Evolutionary conservation across 2,888 invertebrate genomes (phyloP).

Genomic region (Cheilosia vulpina): DNA sequence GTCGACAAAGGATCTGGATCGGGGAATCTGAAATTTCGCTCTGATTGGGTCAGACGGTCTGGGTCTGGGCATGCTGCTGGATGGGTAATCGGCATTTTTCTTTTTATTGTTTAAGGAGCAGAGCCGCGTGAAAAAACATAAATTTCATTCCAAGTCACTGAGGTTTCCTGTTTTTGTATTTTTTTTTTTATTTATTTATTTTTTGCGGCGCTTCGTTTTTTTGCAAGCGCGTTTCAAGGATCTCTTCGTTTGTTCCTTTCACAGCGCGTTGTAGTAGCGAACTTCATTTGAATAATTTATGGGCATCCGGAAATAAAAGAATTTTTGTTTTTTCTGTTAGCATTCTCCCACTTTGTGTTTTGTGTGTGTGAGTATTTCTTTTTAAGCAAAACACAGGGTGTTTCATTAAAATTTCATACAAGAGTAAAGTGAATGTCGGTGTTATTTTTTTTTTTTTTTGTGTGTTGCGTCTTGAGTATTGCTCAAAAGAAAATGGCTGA

Average conservation of each 20-base stretch:
- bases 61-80: conserved; percentile 34
- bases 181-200: not conserved
- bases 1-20: conserved; percentile 56
- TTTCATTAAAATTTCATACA: conserved; percentile 73
- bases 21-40: conserved; percentile 52
- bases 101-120: conserved; percentile 14
- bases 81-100: conserved; percentile 64
- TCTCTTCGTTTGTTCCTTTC: conserved; percentile 19
- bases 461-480: conserved; percentile 19
- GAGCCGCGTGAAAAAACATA: conserved; percentile 64
- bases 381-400: conserved; percentile 61
- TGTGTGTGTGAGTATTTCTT: conserved; percentile 10
- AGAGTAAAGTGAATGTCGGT: conserved; percentile 63
- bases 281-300: conserved; percentile 75
- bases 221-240: conserved; percentile 16
- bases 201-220: conserved; percentile 20
- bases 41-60: conserved; percentile 68
- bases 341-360: conserved; percentile 42
- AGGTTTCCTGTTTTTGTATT: conserved; percentile 68
- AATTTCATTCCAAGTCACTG: conserved; percentile 69
- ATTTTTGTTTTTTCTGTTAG: conserved; percentile 7
- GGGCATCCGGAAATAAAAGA: conserved; percentile 74
- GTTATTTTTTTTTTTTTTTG: conserved; percentile 37
- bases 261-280: conserved; percentile 43
- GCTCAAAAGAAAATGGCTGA: conserved; percentile 66